phyloP scores from a whole-genome alignment of 1,140 invertebrate species.

The Trichonephila clavipes region DNA sequence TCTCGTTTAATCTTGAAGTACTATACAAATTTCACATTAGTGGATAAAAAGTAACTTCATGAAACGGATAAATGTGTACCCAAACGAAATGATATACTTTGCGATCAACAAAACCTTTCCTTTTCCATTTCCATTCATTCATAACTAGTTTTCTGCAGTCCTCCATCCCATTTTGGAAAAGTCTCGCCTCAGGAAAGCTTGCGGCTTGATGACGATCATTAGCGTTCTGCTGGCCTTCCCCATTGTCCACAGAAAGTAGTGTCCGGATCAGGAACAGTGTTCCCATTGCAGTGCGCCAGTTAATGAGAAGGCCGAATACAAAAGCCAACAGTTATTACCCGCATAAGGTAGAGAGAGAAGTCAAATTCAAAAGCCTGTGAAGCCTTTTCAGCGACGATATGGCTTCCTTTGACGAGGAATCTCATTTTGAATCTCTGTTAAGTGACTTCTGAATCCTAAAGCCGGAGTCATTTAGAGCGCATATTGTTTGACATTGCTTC shows the following conservation, averaged over 20 bases:
- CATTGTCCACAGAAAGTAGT: conserved; percentile 14
- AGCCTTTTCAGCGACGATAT: neutral
- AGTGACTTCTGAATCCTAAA: neutral
- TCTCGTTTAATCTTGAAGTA: no score
- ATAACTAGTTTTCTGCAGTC: neutral
- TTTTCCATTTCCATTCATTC: neutral
- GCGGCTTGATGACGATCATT: conserved; percentile 62
- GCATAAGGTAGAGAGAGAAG: conserved; percentile 16
- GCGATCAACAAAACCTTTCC: neutral
- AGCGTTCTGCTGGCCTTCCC: neutral
- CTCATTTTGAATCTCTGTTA: conserved; percentile 53
- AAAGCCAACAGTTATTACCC: conserved; percentile 66
- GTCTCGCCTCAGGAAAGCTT: conserved; percentile 26
- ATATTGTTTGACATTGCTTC: neutral
- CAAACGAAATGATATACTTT: neutral
- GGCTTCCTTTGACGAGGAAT: conserved; percentile 39
- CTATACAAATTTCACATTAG: no score
- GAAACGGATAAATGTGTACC: no score
- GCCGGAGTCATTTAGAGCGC: neutral
- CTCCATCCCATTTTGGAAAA: conserved; percentile 8
- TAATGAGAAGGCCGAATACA: conserved; percentile 66
- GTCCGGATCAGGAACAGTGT: neutral
- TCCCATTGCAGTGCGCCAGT: neutral
- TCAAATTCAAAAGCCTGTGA: conserved; percentile 30
- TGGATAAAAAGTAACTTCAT: no score